A percentile compares a stretch with the other conserved stretches of the same genome.
Evolutionary conservation across 2,113 vertebrate species (phyloP).

Genomic region (Scartelaos histophorus): DNA sequence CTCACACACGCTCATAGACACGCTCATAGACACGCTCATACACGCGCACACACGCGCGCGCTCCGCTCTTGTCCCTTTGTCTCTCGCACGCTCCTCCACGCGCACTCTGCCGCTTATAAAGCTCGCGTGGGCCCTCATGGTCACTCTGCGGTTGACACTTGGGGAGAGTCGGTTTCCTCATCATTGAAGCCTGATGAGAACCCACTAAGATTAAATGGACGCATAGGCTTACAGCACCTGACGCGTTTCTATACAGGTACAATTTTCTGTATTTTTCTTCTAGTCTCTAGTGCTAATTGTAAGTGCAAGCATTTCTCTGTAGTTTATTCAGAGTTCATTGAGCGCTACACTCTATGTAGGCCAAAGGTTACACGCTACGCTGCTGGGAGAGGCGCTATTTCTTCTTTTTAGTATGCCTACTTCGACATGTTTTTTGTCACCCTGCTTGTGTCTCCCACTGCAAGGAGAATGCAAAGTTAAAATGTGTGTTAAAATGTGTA

Average conservation of each 20-base stretch:
- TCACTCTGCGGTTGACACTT: conserved; percentile 30
- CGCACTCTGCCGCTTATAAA: conserved; percentile 25
- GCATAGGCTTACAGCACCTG: conserved; percentile 32
- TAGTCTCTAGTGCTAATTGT: background rate
- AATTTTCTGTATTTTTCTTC: conserved; percentile 16
- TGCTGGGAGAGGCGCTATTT: conserved; percentile 35
- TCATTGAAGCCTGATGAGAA: conserved; percentile 34
- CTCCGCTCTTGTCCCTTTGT: conserved; percentile 7
- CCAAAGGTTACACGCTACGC: conserved; percentile 64
- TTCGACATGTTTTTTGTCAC: conserved; percentile 13
- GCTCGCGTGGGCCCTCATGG: conserved; percentile 39
- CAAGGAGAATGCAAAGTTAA: background rate
- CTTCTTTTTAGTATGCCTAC: conserved; percentile 41
- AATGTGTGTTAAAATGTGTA: background rate
- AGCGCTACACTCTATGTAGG: conserved; percentile 50
- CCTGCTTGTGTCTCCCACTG: background rate
- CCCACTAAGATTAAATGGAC: conserved; percentile 41
- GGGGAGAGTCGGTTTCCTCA: conserved; percentile 19
- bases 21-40: conserved; percentile 25
- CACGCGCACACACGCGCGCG: conserved; percentile 16
- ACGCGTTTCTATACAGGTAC: conserved; percentile 53
- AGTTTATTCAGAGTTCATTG: background rate
- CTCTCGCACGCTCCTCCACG: conserved; percentile 29
- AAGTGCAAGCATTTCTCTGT: background rate
- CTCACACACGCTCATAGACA: conserved; percentile 17